Evolutionary conservation across 2,888 invertebrate genomes (phyloP), one percentile per base, ranked within the genome.

Genomic region (Caenorhabditis afra): DNA sequence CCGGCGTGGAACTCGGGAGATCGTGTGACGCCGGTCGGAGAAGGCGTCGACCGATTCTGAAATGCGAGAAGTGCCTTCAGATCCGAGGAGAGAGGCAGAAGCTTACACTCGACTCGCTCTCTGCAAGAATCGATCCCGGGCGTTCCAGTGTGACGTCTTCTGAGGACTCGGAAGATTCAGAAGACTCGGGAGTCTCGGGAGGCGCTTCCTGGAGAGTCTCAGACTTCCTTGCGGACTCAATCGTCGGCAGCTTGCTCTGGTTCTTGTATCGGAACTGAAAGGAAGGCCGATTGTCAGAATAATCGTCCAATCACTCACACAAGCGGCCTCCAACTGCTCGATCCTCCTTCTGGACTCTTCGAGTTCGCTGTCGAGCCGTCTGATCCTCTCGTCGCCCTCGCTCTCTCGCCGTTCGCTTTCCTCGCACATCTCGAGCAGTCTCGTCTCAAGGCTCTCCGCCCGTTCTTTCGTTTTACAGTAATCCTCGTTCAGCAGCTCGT

Each of bases 231-330:
- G 3, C 41, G 41, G 41, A 3, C 14, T 41, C 41, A 11, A 14
- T 11, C 14, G 11, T 41, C 41, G 41, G 3, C 41, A 11, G 11
- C 14, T 44, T 66, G n/a, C 22, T 39, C 11, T 74, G 67, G 16
- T 59, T 67, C 49, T 67, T 67, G 61, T 75, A 67, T 20, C 65
- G 67, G 35, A 75, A 59, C 67, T 75, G 61, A 39, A 67, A 67
- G 5, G 50, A 49, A 16, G n/a, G n/a, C n/a, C n/a, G n/a, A n/a
- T 37, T 49, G 11, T 37, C n/a, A 61, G 7, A 20, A 29, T 45
- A 5, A 23, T 10, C 11, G 35, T 11, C 45, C 2, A 10, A 18
- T 41, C 10, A 47, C 77, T 47, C 29, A 78, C 77, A 78, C 77
- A 78, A 12, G 71, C 55, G 10, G 55, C 59, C 37, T 78, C 71